phyloP scores from a whole-genome alignment of 23 tunicate genomes.

The Clavelina lepadiformis region DNA sequence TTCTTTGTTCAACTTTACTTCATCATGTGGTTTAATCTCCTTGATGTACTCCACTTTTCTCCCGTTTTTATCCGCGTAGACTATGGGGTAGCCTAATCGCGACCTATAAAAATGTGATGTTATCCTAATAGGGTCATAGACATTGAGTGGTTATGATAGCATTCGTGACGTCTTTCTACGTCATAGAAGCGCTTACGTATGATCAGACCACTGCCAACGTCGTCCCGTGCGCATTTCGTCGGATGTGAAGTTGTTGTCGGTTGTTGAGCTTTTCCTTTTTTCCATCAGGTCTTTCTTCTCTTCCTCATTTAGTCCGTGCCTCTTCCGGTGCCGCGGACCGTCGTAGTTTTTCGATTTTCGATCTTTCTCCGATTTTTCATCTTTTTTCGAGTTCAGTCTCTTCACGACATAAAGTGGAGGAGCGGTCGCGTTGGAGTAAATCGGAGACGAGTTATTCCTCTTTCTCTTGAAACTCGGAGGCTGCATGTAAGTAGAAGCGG shows the following conservation, averaged over 20 bases:
- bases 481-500: slow-evolving; percentile 22
- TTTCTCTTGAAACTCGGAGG: slow-evolving; percentile 28
- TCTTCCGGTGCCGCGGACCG: slow-evolving; percentile 1
- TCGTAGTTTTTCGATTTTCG: slow-evolving; percentile 6
- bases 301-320: slow-evolving; percentile 4
- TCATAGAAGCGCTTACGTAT: slow-evolving; percentile 1
- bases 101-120: too few relatives aligned
- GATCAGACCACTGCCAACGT: slow-evolving; percentile 9
- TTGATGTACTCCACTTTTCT: slow-evolving; percentile 38
- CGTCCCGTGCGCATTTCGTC: slow-evolving; percentile 24
- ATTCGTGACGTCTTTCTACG: too few relatives aligned
- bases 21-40: slow-evolving; percentile 1
- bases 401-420: slow-evolving; percentile 36
- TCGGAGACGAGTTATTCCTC: slow-evolving; percentile 7
- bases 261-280: slow-evolving; percentile 33
- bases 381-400: slow-evolving; percentile 23
- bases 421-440: slow-evolving; percentile 34
- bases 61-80: slow-evolving; percentile 35
- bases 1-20: slow-evolving; percentile 34
- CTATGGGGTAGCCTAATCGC: too few relatives aligned
- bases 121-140: too few relatives aligned
- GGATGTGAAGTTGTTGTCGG: slow-evolving; percentile 38
- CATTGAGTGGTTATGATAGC: too few relatives aligned
- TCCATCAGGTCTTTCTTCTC: slow-evolving; percentile 47
- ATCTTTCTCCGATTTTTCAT: slow-evolving; percentile 14